These are phyloP conservation scores for Adineta ricciae DNA, from an alignment of 2,888 invertebrate species.

Conservation along the genomic window DNA sequence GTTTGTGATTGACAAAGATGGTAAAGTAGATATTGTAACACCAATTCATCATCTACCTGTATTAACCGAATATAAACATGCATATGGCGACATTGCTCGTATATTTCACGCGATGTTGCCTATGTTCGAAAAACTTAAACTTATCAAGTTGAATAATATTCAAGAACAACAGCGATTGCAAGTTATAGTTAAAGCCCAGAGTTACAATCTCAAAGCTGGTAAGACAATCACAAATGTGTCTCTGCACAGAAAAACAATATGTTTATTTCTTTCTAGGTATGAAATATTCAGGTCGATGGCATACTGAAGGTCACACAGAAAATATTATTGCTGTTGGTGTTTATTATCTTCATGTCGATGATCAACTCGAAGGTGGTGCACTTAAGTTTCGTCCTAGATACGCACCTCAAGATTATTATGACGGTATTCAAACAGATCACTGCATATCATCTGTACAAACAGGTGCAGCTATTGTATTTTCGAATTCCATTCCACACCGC, in stretches of 20 bases:
- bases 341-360: neutral
- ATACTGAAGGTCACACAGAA: constrained; percentile 12
- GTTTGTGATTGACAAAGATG: neutral
- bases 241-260: too few relatives aligned
- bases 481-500: neutral
- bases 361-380: neutral
- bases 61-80: neutral
- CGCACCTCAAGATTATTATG: neutral
- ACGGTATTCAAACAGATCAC: neutral
- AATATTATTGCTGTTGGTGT: neutral
- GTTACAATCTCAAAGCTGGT: constrained; percentile 1
- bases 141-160: neutral
- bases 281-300: constrained; percentile 17
- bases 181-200: neutral
- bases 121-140: neutral
- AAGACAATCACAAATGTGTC: neutral
- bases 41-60: neutral
- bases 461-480: neutral
- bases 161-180: neutral
- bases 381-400: neutral
- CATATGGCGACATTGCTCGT: neutral
- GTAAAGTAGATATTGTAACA: neutral
- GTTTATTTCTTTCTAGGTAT: neutral
- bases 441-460: neutral
- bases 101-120: neutral